A percentile compares a stretch with the other conserved stretches of the same genome.
These are phyloP conservation scores for Uropsilus gracilis DNA, from an alignment of 2,113 vertebrate species.

Conservation along the genomic window DNA sequence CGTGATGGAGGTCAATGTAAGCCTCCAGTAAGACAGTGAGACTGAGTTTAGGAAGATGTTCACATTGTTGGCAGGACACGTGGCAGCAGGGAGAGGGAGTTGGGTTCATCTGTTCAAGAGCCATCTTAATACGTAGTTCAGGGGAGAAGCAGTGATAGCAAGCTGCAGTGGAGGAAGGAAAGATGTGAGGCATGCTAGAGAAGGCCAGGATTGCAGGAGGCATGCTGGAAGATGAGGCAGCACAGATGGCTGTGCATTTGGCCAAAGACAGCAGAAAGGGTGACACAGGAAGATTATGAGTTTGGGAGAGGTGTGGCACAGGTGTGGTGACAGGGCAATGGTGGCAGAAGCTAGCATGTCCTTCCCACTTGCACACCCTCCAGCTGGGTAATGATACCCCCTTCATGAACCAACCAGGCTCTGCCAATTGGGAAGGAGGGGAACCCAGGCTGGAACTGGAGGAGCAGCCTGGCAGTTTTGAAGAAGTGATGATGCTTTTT, in stretches of 20 bases:
- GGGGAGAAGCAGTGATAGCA: neutral
- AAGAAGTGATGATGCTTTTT: neutral
- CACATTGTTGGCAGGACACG: neutral
- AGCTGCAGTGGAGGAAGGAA: neutral
- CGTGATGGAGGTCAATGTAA: neutral
- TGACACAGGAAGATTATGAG: neutral
- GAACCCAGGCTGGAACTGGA: too few relatives aligned
- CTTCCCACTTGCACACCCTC: neutral
- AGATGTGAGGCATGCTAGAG: neutral
- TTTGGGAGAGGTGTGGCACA: too few relatives aligned
- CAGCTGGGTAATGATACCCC: neutral
- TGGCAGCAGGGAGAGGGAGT: neutral
- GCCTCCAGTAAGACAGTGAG: neutral
- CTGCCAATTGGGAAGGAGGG: neutral
- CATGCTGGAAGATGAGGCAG: neutral
- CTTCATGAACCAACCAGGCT: neutral
- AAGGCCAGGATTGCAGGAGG: neutral
- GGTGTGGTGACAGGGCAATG: neutral
- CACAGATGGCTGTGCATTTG: neutral
- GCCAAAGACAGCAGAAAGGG: neutral
- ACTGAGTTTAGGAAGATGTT: neutral
- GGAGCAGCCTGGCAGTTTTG: neutral
- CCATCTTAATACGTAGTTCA: neutral
- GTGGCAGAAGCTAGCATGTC: accelerated
- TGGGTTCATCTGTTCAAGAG: neutral